These are phyloP conservation scores for Dipus sagitta DNA, from an alignment of 2,797 vertebrate genomes.

Conservation along the genomic window DNA sequence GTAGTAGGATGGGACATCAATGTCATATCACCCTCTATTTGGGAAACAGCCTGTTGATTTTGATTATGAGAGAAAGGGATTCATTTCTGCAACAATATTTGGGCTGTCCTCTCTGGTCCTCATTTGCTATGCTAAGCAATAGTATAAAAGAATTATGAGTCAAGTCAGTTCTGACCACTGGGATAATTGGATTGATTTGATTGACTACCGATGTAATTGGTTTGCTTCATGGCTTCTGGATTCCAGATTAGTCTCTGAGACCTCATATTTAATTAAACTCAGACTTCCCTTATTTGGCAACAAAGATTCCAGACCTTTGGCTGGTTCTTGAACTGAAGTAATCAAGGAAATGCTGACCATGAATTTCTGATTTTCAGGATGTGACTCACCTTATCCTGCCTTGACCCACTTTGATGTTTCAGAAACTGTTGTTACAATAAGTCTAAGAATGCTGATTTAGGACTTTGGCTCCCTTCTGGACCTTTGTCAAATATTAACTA, in stretches of 20 bases:
- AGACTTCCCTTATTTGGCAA: conserved; percentile 13
- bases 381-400: neutral
- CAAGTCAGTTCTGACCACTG: neutral
- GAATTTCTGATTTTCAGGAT: neutral
- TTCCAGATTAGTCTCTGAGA: neutral
- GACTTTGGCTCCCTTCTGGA: neutral
- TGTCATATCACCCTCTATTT: neutral
- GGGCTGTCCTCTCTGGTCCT: neutral
- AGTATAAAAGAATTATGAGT: neutral
- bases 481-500: neutral
- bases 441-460: neutral
- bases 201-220: neutral
- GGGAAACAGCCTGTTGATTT: neutral
- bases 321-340: neutral
- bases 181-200: neutral
- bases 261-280: neutral
- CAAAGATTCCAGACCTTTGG: neutral
- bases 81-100: neutral
- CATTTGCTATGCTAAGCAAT: neutral
- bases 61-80: neutral
- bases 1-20: neutral
- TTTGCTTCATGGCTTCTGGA: neutral
- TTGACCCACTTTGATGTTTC: neutral
- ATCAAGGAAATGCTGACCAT: neutral
- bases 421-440: neutral